Percentiles rank a stretch among this genome's conserved stretches.
Evolutionary conservation across 2,888 invertebrate species (phyloP).

Genomic region (Formica aserva): DNA sequence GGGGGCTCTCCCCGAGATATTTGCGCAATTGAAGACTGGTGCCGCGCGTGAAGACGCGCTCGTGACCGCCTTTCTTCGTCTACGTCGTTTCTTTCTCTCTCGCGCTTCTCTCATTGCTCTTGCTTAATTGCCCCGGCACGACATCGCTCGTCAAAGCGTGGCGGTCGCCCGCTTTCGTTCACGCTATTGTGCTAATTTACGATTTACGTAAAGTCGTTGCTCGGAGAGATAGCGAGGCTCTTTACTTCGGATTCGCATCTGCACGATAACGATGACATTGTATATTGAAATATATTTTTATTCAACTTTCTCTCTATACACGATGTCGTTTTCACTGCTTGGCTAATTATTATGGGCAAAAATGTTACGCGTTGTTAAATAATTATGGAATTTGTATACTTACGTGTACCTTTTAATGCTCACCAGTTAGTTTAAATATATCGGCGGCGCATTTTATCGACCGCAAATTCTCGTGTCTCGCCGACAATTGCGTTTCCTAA

Average conservation of each 20-base stretch:
- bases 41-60: constrained; percentile 68
- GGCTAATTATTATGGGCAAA: not conserved
- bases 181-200: constrained; percentile 20
- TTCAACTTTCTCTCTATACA: not conserved
- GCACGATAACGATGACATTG: not conserved
- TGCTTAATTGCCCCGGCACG: constrained; percentile 31
- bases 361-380: not conserved
- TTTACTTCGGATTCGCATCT: not conserved
- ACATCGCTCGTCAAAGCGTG: constrained; percentile 14
- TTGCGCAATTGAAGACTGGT: constrained; percentile 74
- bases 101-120: constrained; percentile 18
- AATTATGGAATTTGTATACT: not conserved
- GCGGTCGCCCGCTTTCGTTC: constrained; percentile 16
- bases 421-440: not conserved
- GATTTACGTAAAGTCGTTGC: constrained; percentile 15
- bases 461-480: not conserved
- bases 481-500: constrained; percentile 30
- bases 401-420: not conserved
- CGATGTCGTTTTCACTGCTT: not conserved
- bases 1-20: constrained; percentile 70
- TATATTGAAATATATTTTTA: not conserved
- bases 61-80: constrained; percentile 54
- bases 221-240: not conserved
- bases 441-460: not conserved
- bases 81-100: not conserved